Base-by-base conservation (phyloP, 2,113 vertebrate genomes). In the Brachionichthys hirsutus region DNA sequence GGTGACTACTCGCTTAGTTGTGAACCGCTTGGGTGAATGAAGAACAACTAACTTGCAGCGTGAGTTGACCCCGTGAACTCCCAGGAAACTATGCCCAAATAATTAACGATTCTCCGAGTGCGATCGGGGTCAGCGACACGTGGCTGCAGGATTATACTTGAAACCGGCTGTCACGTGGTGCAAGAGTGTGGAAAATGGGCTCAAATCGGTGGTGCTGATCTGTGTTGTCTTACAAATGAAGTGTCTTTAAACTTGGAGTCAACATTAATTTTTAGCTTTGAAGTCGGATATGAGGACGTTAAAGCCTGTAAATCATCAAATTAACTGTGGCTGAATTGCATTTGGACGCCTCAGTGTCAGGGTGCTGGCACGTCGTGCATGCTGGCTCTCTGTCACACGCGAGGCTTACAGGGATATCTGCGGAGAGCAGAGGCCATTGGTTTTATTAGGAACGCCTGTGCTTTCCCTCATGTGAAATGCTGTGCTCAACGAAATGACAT, bases 1-100 rank as follows among this genome's bases (percentile, higher is more conserved):
- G 24, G 3, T 30, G 24, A 1, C 2, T 30, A 4, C 24, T 30
- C 67, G 67, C 81, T 45, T 65, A 73, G 73, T 73, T 70, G 74
- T 38, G 22, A 81, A 86, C 77, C 64, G 62, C 59, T 66, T 34
- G 71, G 71, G 73, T 72, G 80, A 74, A 87, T 72, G 62, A 74
- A 83, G 87, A 88, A 72, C 55, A 75, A 85, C 87, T 78, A 84
- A 82, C 67, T 48, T 77, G 51, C 75, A 62, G 38, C 51, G 54
- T 14, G 58, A 52, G 70, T 52, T 40, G 44, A 67, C 48, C 62
- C 67, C 38, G 7, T 81, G 81, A 80, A 77, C 83, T 81, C 62
- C 4, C n/a, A 22, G 48, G 78, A 79, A 87, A 87, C 83, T 66
- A 19, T 17, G 3, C 47, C 9, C 24, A 0, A 17, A 20, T 70